Conservation (phyloP, 2,888 invertebrate genomes). For the Dynastes hyllus region DNA sequence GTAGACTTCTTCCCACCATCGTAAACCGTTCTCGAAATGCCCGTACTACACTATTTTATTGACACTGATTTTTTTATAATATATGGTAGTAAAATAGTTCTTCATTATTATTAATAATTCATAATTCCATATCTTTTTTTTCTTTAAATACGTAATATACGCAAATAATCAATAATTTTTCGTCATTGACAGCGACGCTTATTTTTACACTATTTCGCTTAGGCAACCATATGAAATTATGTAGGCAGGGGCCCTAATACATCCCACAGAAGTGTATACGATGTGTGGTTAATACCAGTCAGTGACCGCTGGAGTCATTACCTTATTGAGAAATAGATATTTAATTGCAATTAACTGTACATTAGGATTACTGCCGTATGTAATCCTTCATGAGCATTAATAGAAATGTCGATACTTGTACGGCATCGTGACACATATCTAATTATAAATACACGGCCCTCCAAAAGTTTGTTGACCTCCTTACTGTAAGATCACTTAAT, state of each 20-base stretch:
- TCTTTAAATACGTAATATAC: too few species aligned
- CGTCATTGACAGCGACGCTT: not conserved
- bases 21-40: too few species aligned
- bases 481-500: too few species aligned
- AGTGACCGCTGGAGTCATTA: conserved; percentile 35
- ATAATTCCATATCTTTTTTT: too few species aligned
- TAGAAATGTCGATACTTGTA: not conserved
- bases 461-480: too few species aligned
- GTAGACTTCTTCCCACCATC: too few species aligned
- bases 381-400: not conserved
- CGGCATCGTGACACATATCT: not conserved
- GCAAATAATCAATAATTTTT: too few species aligned
- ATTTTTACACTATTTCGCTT: conserved; percentile 4
- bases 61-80: too few species aligned
- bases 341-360: conserved; percentile 25
- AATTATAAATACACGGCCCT: too few species aligned
- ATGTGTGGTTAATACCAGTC: conserved; percentile 31
- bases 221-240: not conserved
- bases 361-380: not conserved
- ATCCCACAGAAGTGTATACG: conserved; percentile 12
- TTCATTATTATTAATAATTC: too few species aligned
- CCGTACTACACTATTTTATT: too few species aligned
- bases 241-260: conserved; percentile 21
- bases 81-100: too few species aligned
- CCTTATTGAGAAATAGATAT: conserved; percentile 31